phyloP scores from a whole-genome alignment of 2,797 vertebrate genomes.

The Sebastes itinus region DNA sequence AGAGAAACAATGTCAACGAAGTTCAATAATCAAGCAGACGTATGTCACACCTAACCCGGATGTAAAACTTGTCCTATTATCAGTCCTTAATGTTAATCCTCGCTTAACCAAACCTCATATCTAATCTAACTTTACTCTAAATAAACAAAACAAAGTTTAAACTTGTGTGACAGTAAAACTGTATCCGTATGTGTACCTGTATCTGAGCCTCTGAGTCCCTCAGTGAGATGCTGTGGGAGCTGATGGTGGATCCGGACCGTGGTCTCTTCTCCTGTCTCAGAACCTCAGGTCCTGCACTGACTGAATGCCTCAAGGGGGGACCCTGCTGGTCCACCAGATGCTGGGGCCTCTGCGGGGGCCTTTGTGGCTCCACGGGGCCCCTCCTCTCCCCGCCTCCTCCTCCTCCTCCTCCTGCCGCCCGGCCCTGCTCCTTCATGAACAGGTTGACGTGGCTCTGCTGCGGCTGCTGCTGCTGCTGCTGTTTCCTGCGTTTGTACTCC shows the following conservation, averaged over 20 bases:
- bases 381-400: conserved; percentile 78
- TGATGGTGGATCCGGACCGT: conserved; percentile 91
- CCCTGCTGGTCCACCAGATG: conserved; percentile 90
- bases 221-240: conserved; percentile 89
- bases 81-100: too few species aligned
- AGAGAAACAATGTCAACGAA: accelerated
- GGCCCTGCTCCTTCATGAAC: conserved; percentile 86
- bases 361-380: conserved; percentile 74
- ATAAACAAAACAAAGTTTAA: too few species aligned
- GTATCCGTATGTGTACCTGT: conserved; percentile 81
- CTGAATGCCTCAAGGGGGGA: conserved; percentile 90
- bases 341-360: conserved; percentile 89
- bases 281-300: conserved; percentile 94
- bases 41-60: too few species aligned
- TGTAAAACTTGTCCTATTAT: too few species aligned
- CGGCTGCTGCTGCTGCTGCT: conserved; percentile 88
- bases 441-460: conserved; percentile 87
- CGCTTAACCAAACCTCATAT: too few species aligned
- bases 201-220: conserved; percentile 94
- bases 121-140: too few species aligned
- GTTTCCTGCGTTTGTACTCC: conserved; percentile 94
- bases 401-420: conserved; percentile 58
- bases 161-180: neutral
- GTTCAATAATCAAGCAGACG: neutral
- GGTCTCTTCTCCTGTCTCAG: conserved; percentile 92